Evolutionary conservation across 2,888 invertebrate species (phyloP).

Genomic region (Xestia ashworthii): DNA sequence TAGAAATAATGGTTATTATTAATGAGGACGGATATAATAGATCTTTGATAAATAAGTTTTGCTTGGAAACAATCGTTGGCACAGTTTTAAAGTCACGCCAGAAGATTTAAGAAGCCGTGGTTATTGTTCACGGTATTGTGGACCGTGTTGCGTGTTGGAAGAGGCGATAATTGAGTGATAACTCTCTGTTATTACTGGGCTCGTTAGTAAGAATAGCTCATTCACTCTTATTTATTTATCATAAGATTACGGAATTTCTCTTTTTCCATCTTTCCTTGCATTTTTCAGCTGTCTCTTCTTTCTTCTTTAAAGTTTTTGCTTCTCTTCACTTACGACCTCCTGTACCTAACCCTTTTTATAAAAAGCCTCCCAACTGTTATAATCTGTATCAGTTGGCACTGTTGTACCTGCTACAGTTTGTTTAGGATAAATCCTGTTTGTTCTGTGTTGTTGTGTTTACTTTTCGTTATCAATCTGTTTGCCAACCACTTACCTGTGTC

Average conservation of each 20-base stretch:
- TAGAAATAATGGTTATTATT: constrained; percentile 57
- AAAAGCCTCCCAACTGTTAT: constrained; percentile 3
- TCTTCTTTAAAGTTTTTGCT: neutral
- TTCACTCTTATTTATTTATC: neutral
- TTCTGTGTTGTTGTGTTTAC: constrained; percentile 40
- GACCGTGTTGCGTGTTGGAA: constrained; percentile 37
- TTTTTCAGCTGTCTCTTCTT: neutral
- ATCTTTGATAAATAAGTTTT: constrained; percentile 61
- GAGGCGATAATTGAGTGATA: constrained; percentile 33
- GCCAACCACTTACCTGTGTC: constrained; percentile 39
- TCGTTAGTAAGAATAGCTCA: constrained; percentile 34
- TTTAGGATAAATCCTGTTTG: constrained; percentile 47
- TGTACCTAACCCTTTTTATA: neutral
- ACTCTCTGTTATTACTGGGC: constrained; percentile 19
- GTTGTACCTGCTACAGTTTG: constrained; percentile 16
- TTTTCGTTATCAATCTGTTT: constrained; percentile 57
- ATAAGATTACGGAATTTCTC: neutral
- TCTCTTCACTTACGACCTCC: neutral
- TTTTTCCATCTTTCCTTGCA: neutral
- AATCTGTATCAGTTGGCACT: constrained; percentile 4
- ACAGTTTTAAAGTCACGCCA: constrained; percentile 62
- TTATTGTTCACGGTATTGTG: constrained; percentile 32
- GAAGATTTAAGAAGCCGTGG: constrained; percentile 33
- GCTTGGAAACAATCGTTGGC: constrained; percentile 63
- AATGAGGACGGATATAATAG: constrained; percentile 58